Evolutionary conservation across 92 coral and sea anemone genomes (phyloP).

Genomic region (Zoanthus gigantus): DNA sequence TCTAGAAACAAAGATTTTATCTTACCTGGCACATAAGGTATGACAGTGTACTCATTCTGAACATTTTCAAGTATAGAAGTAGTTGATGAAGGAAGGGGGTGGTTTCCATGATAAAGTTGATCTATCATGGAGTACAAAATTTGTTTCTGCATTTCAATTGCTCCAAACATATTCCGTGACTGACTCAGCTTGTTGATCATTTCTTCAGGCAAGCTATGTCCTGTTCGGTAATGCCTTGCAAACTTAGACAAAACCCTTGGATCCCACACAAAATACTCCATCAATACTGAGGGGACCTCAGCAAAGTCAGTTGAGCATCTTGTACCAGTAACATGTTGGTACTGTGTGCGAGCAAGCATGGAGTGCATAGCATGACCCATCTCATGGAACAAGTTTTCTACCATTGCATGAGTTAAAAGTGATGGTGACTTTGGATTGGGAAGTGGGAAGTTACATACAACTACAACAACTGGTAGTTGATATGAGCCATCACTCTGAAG

Average conservation of each 20-base stretch:
- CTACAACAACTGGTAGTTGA: conserved; percentile 91
- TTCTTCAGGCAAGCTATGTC: conserved; percentile 90
- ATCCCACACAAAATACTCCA: conserved; percentile 98
- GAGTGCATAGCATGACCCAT: conserved; percentile 99
- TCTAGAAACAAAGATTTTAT: neutral
- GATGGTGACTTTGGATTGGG: conserved; percentile 80
- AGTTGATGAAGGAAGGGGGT: conserved; percentile 81
- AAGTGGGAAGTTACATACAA: conserved; percentile 95
- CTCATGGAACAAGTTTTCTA: conserved; percentile 96
- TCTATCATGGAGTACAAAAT: conserved; percentile 93
- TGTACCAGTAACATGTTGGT: conserved; percentile 97
- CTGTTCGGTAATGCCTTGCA: conserved; percentile 89
- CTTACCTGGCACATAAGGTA: conserved; percentile 89
- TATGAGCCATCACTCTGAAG: conserved; percentile 83
- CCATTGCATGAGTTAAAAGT: conserved; percentile 90
- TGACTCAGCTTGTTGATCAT: conserved; percentile 77
- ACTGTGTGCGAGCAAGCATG: conserved; percentile 96
- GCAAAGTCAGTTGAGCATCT: conserved; percentile 97
- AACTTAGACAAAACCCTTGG: conserved; percentile 78
- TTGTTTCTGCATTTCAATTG: conserved; percentile 96
- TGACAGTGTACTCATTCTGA: conserved; percentile 78
- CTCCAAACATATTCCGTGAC: conserved; percentile 90
- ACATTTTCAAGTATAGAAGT: conserved; percentile 79
- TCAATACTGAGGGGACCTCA: conserved; percentile 94
- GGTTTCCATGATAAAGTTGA: conserved; percentile 88